Conservation (phyloP, 1,140 invertebrate species). For the Cotesia vestalis region DNA sequence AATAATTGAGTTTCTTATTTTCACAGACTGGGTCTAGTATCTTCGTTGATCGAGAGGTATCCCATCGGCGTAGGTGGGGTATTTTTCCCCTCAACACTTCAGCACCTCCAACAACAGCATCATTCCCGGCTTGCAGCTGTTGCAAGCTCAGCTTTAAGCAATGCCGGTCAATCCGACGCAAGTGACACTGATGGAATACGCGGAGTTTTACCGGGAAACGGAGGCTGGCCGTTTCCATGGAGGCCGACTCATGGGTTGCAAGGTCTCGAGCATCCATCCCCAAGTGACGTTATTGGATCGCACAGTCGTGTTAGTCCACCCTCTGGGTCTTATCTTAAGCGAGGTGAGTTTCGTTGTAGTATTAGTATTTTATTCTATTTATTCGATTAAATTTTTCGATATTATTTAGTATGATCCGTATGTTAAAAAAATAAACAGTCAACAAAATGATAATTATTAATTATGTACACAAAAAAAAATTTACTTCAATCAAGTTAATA, state of each 20-base stretch:
- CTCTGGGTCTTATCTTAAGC: conserved; percentile 59
- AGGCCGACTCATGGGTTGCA: conserved; percentile 59
- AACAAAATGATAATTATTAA: no score
- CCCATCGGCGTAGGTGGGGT: conserved; percentile 67
- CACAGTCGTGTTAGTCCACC: conserved; percentile 61
- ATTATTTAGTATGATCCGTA: no score
- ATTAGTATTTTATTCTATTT: no score
- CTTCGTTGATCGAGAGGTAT: conserved; percentile 73
- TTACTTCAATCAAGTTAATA: no score
- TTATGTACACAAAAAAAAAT: no score
- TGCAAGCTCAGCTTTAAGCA: conserved; percentile 58
- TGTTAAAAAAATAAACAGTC: no score
- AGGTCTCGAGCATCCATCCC: conserved; percentile 59
- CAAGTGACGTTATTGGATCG: conserved; percentile 55
- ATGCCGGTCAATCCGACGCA: conserved; percentile 59
- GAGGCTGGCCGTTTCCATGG: conserved; percentile 63
- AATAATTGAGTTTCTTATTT: conserved; percentile 26
- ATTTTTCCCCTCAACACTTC: conserved; percentile 63
- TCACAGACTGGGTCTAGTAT: conserved; percentile 81
- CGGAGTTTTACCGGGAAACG: conserved; percentile 54
- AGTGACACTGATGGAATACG: conserved; percentile 57
- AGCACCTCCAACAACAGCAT: conserved; percentile 60
- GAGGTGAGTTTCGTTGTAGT: conserved; percentile 54
- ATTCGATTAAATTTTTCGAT: no score
- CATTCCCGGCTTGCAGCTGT: conserved; percentile 56